These are phyloP conservation scores for Pteronura brasiliensis DNA, from an alignment of 2,113 vertebrate species.

Conservation along the genomic window DNA sequence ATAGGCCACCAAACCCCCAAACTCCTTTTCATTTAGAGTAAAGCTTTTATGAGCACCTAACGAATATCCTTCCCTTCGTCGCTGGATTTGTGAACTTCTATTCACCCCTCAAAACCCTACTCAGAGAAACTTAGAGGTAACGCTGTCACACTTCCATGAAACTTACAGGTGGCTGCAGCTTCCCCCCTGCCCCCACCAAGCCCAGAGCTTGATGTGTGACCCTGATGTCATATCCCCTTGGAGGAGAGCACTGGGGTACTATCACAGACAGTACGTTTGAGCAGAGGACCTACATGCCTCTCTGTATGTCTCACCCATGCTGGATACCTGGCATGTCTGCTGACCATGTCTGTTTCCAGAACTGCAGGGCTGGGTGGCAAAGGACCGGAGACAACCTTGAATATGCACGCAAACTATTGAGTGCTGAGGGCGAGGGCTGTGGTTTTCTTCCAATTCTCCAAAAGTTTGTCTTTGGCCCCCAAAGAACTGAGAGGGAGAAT, in stretches of 20 bases:
- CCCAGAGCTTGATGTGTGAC: neutral
- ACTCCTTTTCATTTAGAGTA: neutral
- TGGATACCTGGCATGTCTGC: neutral
- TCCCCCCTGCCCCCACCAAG: too few relatives aligned
- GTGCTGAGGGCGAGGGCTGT: neutral
- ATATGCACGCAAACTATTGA: neutral
- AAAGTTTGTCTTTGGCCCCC: neutral
- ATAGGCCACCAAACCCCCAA: neutral
- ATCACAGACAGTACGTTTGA: neutral
- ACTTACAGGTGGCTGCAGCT: neutral
- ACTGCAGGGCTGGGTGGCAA: neutral
- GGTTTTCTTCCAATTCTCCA: neutral
- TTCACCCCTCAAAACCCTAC: neutral
- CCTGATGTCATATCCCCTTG: neutral
- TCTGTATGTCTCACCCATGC: too few relatives aligned
- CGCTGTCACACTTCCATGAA: neutral
- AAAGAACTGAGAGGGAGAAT: neutral
- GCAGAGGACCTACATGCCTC: neutral
- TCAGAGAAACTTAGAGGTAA: neutral
- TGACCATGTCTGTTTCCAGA: neutral
- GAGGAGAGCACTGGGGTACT: neutral
- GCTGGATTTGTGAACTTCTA: neutral
- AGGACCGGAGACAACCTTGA: neutral
- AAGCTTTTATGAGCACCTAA: neutral
- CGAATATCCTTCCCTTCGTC: neutral